Evolutionary conservation across 2,888 invertebrate genomes (phyloP), one percentile per base, ranked within the genome.

Genomic region (Xiphydria camelus): DNA sequence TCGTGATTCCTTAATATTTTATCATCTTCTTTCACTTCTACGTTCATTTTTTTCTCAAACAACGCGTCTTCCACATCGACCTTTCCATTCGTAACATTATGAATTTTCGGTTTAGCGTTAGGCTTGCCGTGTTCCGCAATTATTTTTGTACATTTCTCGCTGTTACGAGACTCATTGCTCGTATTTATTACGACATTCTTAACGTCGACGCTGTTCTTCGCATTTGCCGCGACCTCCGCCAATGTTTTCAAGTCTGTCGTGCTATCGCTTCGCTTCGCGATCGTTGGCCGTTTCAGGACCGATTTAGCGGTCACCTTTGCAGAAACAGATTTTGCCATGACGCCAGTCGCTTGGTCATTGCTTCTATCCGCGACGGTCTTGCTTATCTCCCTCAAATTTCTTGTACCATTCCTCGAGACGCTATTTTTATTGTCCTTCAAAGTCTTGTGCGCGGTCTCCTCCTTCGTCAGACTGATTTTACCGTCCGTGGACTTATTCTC

Each of bases 391-490:
- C 52, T 55, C n/a, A 57, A 25, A 40, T 44, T 50, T 10, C 49
- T 56, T 4, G 57, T 50, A 51, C 61, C 62, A 47, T 57, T 60
- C 46, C 59, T 64, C 0, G 59, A 51, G 17, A 62, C 60, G 34
- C 59, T 61, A 41, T 64, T 64, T 46, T 61, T 66, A 69, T 57
- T 71, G 53, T 67, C 68, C 52, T 65, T 70, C 53, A 59, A 58
- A 59, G 61, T 57, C 58, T 79, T 79, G 37, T 78, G 77, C 7
- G 76, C 51, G 5, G 54, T 41, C 29, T 69, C 66, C 18, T 62
- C 64, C 34, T 61, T 58, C 17, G 51, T 46, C 14, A 56, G 51
- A 19, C 45, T 57, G 14, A 53, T 44, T 37, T 53, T 61, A 14
- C 39, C 22, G 23, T 50, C 51, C 10, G 61, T 57, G 4, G 62